Base-by-base conservation (phyloP, 2,888 invertebrate genomes). In the Caenorhabditis parvicauda region DNA sequence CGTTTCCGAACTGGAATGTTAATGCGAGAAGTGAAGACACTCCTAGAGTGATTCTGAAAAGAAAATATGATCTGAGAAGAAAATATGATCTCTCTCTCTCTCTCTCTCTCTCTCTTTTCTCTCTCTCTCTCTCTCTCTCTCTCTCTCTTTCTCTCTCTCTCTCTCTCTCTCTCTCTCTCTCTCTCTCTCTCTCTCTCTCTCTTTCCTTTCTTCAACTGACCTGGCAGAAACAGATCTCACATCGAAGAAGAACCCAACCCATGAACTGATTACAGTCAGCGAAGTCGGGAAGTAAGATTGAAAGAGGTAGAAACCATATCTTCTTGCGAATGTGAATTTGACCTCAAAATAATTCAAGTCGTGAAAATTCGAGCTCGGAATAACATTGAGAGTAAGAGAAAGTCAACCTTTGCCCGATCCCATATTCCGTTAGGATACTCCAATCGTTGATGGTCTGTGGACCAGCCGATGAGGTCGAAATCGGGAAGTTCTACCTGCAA, bases 161-260 rank as follows among this genome's bases (percentile, higher is more conserved):
- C n/a, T n/a, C n/a, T n/a, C n/a, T n/a, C n/a, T n/a, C n/a, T n/a
- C n/a, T n/a, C n/a, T n/a, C n/a, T n/a, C n/a, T n/a, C n/a, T n/a
- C n/a, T n/a, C n/a, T n/a, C n/a, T n/a, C n/a, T 32, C 35, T 12
- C 35, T 12, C 9, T 44, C 5, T 44, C 9, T 44, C 9, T 9
- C 19, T 12, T 19, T 14, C 14, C 27, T 25, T 3, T 46, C 17
- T 19, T 19, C 24, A 32, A 37, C 49, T 24, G 5, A 73, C 75
- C 78, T 66, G n/a, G 81, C 81, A 5, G 80, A 80, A 5, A 81
- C 79, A 38, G 72, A 72, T 27, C 81, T 68, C 2, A 79, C 78
- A 55, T 81, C 81, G 64, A 81, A 77, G 56, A 77, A 81, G 64
- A 81, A 81, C 44, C 79, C 80, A n/a, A 81, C 81, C 81, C 81